Percentiles rank a stretch among this genome's conserved stretches.
These are phyloP conservation scores for Suricata suricatta DNA, from an alignment of 2,113 vertebrate genomes.

Conservation along the genomic window DNA sequence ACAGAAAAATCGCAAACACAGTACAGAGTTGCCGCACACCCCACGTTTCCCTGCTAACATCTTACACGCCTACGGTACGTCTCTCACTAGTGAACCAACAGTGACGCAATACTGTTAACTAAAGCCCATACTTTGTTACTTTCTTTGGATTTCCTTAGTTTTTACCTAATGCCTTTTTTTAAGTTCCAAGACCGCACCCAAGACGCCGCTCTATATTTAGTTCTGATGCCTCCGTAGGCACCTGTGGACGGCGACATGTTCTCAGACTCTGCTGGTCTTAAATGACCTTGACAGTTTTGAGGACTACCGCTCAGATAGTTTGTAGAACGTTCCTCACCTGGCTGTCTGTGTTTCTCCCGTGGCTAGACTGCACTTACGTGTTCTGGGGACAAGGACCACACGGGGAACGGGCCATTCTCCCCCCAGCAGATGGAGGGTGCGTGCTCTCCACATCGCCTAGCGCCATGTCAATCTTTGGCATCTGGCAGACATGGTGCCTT, in stretches of 20 bases:
- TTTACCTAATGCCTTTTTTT: background rate
- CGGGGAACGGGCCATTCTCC: background rate
- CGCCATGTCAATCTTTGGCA: background rate
- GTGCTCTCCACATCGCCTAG: accelerated
- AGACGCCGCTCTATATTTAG: background rate
- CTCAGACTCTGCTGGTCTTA: background rate
- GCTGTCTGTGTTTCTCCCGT: background rate
- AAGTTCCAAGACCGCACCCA: background rate
- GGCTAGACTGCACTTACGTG: background rate
- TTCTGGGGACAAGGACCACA: background rate
- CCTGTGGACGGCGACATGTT: background rate
- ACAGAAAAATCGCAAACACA: background rate
- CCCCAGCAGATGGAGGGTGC: background rate
- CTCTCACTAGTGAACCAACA: background rate
- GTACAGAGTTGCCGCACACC: background rate
- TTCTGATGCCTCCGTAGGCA: background rate
- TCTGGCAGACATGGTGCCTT: background rate
- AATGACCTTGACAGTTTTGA: background rate
- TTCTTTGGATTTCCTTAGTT: background rate
- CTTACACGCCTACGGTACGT: background rate
- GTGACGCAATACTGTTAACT: too few relatives aligned
- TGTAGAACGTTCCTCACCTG: background rate
- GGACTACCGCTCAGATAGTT: background rate
- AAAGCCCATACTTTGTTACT: background rate
- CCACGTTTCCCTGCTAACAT: background rate